Evolutionary conservation across 2,113 vertebrate species (phyloP), one percentile per base, ranked within the genome.

Genomic region (Syngnathus floridae): DNA sequence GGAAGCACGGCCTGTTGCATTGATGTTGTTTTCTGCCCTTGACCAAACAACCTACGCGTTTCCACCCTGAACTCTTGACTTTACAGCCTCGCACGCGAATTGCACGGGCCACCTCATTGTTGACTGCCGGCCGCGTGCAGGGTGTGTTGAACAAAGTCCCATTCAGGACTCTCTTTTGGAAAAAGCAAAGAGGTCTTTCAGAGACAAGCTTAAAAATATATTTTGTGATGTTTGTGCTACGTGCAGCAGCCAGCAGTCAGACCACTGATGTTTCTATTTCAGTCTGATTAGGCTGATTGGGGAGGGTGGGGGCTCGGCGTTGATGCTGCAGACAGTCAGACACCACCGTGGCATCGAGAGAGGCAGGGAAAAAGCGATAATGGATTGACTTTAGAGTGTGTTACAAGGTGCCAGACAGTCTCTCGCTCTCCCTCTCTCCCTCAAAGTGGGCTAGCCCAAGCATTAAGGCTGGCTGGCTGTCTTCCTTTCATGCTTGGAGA

Each of bases 401-500:
- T 79, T 80, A 75, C 65, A 75, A 81, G 81, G 82, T 84, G 84
- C 82, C 77, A 86, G 82, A 86, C 85, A 75, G 35, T 69, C 52
- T 66, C 63, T 68, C 67, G 63, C 46, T 63, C 46, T 52, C 26
- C 67, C 52, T 66, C 55, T 52, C 71, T 65, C 64, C 21, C 62
- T 58, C 22, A 59, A 14, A 80, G 74, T 58, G 67, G 77, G 74
- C 58, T 64, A 67, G 77, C 76, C 75, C 1, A 45, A 76, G 75
- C 74, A 78, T 83, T 84, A 84, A 76, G 59, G 26, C 26, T 31
- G 26, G 26, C 26, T 31, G 58, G 57, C 70, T 37, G 71, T 55
- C 69, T 70, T 72, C 69, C 70, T 78, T 74, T 84, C 73, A 79
- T 80, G 78, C 79, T 81, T 72, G 67, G 72, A 69, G 57, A 75